Base-by-base conservation (phyloP, 1,140 invertebrate genomes). In the Chrysoperla carnea region DNA sequence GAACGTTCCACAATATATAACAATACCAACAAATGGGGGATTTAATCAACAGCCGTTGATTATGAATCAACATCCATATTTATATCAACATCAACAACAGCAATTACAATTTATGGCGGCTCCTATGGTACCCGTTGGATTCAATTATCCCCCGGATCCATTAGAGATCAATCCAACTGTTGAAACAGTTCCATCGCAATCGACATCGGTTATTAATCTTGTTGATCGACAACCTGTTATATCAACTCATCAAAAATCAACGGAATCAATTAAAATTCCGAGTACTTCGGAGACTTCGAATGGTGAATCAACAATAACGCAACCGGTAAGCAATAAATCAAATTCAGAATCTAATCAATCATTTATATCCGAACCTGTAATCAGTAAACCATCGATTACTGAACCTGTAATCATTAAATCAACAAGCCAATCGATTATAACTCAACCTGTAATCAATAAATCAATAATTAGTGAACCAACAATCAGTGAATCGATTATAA, bases 31-130 rank as follows among this genome's bases (percentile, higher is more conserved):
- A 15, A 23, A 23, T 23, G 17, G 5, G 17, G 58, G 63, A 12
- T 56, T 59, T 39, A 70, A 67, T 12, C 31, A 33, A 54, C 65
- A 69, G 54, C 69, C 69, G 45, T 68, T 70, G 67, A 56, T 69
- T 37, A 66, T 64, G 39, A 63, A 61, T 48, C 17, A 23, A 23
- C 17, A 23, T 3, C 67, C 68, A 0, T 70, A 68, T 35, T 52
- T 70, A 53, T 70, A 69, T 50, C 67, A 70, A 45, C 66, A 68
- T 39, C 65, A 66, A 43, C 70, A 70, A 44, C 60, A 66, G 44
- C 67, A 68, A 33, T 60, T 72, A 27, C 68, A 70, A 40, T 67
- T 70, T 62, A 58, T 64, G 41, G 68, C 68, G 11, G 50, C 52
- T 40, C 31, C 31, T 9, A 11, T 33, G 2, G 31, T 33, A 6